These are phyloP conservation scores for Salpingus planirostris DNA, from an alignment of 2,888 invertebrate genomes.

Conservation along the genomic window DNA sequence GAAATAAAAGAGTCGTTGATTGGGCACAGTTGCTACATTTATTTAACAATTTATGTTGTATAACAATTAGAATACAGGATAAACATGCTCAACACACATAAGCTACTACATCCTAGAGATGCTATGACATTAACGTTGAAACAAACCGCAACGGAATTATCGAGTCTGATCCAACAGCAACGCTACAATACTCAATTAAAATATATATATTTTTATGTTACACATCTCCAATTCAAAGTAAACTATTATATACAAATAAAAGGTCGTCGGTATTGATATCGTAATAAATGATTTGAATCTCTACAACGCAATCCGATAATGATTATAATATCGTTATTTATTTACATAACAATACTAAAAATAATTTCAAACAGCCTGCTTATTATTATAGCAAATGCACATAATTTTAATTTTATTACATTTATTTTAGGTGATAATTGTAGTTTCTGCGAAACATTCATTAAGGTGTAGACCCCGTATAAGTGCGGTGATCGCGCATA, in stretches of 20 bases:
- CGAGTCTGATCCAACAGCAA: conserved; percentile 8
- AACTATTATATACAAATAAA: conserved; percentile 4
- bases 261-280: conserved; percentile 1
- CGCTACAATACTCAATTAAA: conserved; percentile 8
- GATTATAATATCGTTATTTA: conserved; percentile 7
- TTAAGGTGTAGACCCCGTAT: conserved; percentile 19
- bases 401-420: conserved; percentile 16
- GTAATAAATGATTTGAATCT: neutral
- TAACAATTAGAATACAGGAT: conserved; percentile 42
- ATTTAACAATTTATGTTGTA: conserved; percentile 42
- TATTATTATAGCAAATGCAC: conserved; percentile 17
- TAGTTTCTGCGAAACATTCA: conserved; percentile 12
- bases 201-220: conserved; percentile 16
- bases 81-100: conserved; percentile 42
- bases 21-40: conserved; percentile 42
- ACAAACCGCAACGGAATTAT: conserved; percentile 12
- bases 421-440: conserved; percentile 14
- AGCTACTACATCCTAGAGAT: conserved; percentile 34
- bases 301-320: neutral
- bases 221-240: conserved; percentile 19
- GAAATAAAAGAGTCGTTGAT: conserved; percentile 6
- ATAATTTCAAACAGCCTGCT: conserved; percentile 14
- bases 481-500: conserved; percentile 16
- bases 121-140: conserved; percentile 32
- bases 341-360: conserved; percentile 13